Base-by-base conservation (phyloP, 2,888 invertebrate species). In the Macaria liturata region DNA sequence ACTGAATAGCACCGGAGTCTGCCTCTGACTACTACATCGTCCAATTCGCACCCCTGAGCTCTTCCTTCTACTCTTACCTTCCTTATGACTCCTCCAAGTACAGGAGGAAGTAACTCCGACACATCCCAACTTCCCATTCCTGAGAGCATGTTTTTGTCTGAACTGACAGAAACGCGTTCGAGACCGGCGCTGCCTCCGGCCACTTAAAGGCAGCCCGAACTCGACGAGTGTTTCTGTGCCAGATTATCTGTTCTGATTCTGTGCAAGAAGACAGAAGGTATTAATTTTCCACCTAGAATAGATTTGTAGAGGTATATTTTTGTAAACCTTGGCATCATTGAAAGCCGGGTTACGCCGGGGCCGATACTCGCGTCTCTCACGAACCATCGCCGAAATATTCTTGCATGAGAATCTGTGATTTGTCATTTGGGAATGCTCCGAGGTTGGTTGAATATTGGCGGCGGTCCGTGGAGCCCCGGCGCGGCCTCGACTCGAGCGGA, bases 1-100 rank as follows among this genome's bases (percentile, higher is more conserved):
- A 98, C 93, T 98, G 96, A 96, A 94, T 94, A 92, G 93, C 93
- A 86, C 94, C 94, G 93, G 94, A 94, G 93, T 94, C 94, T 83
- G 94, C 94, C 94, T 94, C 95, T 94, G 93, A 94, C 82, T 94
- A 94, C 90, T 95, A 95, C 88, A 88, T 89, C 81, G 87, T 95
- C 89, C 94, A 93, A 76, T 93, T 93, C 76, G 93, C 94, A 81
- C 95, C 95, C 76, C 92, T 95, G 70, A 95, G 94, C 88, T 94
- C 95, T 83, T 94, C 93, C 79, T 95, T 95, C 88, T 95, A 95
- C 84, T 95, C 95, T 76, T 94, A 94, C 80, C 90, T 94, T 73
- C 93, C 94, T 67, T 92, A 92, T 67, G 93, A 94, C 72, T 90
- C 92, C 73, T 86, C 92, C 62, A 92, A 84, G 71, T 92, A 89